These are phyloP conservation scores for Xenopus petersii DNA, from an alignment of 2,797 vertebrate genomes.

Conservation along the genomic window DNA sequence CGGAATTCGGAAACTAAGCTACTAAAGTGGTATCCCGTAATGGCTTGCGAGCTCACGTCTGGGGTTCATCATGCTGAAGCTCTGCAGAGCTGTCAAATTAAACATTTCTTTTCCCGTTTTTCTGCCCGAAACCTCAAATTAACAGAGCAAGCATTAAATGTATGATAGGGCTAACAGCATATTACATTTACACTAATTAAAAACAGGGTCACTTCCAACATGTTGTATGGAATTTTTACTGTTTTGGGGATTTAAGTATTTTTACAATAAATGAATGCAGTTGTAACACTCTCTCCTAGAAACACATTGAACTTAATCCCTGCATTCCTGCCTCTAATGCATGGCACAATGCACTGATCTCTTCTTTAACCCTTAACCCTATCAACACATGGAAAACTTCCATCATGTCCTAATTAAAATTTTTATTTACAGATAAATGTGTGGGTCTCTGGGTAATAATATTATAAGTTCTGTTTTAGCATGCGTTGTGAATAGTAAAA, in stretches of 20 bases:
- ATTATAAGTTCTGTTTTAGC: no score
- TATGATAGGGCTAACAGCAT: conserved; percentile 55
- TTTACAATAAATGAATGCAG: conserved; percentile 68
- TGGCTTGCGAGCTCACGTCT: neutral
- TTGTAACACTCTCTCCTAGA: conserved; percentile 50
- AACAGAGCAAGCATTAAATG: conserved; percentile 43
- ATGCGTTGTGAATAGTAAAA: no score
- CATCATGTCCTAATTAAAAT: no score
- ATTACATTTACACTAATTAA: conserved; percentile 73
- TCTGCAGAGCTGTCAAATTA: conserved; percentile 35
- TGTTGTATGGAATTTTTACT: conserved; percentile 69
- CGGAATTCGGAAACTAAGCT: no score
- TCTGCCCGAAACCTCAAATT: neutral
- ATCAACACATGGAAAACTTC: neutral
- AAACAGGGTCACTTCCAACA: conserved; percentile 67
- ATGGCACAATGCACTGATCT: conserved; percentile 3
- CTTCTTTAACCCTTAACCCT: conserved; percentile 5
- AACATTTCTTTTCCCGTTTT: conserved; percentile 7
- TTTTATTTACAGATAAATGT: no score
- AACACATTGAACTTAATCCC: conserved; percentile 15
- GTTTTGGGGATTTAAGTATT: conserved; percentile 67
- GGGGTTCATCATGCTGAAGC: conserved; percentile 22
- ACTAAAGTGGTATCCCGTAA: no score
- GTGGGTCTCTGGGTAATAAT: no score
- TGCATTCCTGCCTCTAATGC: neutral